Conservation (phyloP, 1,140 invertebrate genomes). For the Lepidurus couesii region DNA sequence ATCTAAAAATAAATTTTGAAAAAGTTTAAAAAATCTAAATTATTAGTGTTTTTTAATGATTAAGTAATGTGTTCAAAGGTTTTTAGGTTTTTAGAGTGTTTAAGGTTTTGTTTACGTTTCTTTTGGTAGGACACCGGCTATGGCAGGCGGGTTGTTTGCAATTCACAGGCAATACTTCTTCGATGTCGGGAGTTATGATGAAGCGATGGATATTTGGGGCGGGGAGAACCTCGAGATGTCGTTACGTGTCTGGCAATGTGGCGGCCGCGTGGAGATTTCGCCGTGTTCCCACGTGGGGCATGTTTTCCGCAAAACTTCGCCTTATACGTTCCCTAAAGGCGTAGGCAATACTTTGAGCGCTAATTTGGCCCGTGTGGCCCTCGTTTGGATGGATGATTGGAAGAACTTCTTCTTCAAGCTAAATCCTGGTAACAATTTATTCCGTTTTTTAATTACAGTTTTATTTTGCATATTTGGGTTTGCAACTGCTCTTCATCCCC, state of each 20-base stretch:
- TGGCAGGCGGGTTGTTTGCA: conserved; percentile 94
- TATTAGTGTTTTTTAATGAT: conserved; percentile 16
- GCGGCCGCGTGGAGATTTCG: conserved; percentile 86
- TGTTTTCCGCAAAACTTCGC: conserved; percentile 90
- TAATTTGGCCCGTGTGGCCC: conserved; percentile 80
- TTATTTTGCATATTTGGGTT: background rate
- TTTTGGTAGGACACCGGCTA: conserved; percentile 71
- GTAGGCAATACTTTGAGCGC: conserved; percentile 78
- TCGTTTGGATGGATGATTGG: conserved; percentile 94
- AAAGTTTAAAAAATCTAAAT: too few relatives aligned
- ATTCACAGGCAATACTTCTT: conserved; percentile 85
- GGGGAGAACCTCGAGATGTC: conserved; percentile 96
- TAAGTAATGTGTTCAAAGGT: background rate
- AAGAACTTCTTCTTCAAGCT: conserved; percentile 84
- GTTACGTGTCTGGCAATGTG: conserved; percentile 93
- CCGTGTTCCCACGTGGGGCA: conserved; percentile 97
- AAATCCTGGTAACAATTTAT: conserved; percentile 51
- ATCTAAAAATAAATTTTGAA: background rate
- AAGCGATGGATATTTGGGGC: conserved; percentile 86
- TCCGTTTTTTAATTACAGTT: too few relatives aligned
- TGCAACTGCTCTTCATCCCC: background rate
- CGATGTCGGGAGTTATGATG: conserved; percentile 84
- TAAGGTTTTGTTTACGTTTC: conserved; percentile 27
- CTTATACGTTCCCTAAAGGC: conserved; percentile 73
- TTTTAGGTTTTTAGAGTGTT: too few relatives aligned